Evolutionary conservation across 2,888 invertebrate genomes (phyloP).

Genomic region (Spicauda simplicius): DNA sequence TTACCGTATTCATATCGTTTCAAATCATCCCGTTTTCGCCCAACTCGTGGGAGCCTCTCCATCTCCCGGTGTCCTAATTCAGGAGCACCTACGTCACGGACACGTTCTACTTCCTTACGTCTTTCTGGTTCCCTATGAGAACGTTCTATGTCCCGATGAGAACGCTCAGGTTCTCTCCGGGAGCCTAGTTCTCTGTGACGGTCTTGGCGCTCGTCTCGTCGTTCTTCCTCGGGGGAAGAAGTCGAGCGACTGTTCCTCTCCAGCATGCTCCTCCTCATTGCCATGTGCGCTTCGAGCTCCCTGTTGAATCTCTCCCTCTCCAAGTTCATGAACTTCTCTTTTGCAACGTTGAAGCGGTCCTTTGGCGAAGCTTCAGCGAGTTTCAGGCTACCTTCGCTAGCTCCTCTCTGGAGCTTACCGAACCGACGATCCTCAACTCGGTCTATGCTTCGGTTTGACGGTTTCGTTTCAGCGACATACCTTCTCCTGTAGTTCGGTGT

Average conservation of each 20-base stretch:
- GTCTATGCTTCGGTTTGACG: constrained; percentile 75
- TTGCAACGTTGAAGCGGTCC: constrained; percentile 93
- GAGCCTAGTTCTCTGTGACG: constrained; percentile 73
- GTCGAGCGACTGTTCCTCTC: constrained; percentile 82
- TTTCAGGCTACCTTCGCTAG: constrained; percentile 78
- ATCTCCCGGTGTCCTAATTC: constrained; percentile 69
- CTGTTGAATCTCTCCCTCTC: constrained; percentile 88
- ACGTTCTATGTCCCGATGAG: constrained; percentile 65
- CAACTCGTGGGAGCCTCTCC: constrained; percentile 75
- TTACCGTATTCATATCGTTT: constrained; percentile 77
- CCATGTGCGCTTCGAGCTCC: constrained; percentile 82
- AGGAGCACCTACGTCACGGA: constrained; percentile 60
- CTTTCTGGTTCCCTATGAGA: constrained; percentile 53
- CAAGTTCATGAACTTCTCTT: constrained; percentile 92
- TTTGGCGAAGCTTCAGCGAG: constrained; percentile 85
- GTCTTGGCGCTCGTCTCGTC: constrained; percentile 77
- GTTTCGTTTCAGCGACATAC: constrained; percentile 79
- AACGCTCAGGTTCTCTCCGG: constrained; percentile 76
- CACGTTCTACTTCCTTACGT: constrained; percentile 69
- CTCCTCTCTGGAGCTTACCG: constrained; percentile 71
- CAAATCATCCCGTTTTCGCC: constrained; percentile 72
- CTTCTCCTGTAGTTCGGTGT: constrained; percentile 74
- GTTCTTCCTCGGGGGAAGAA: constrained; percentile 83
- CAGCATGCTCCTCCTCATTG: constrained; percentile 78
- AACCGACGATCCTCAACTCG: constrained; percentile 77